Evolutionary conservation across 2,888 invertebrate species (phyloP).

Genomic region (Troilus luridus): DNA sequence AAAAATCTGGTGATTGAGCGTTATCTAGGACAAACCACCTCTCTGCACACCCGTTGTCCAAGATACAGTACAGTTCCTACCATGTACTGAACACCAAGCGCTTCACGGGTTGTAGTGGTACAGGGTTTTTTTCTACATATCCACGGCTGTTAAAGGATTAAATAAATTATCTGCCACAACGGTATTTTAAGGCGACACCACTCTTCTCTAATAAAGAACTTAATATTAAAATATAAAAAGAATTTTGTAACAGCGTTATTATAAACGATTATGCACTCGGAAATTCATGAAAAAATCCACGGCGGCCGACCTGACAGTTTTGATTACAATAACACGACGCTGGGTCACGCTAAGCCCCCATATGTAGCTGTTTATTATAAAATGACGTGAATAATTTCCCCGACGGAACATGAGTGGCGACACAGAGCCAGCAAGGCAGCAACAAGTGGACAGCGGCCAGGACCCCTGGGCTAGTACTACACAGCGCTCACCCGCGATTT

Average conservation of each 20-base stretch:
- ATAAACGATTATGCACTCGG: neutral
- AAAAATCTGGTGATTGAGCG: no score
- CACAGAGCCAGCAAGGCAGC: neutral
- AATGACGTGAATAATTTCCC: slow-evolving; percentile 11
- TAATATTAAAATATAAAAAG: neutral
- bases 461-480: neutral
- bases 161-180: no score
- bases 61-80: no score
- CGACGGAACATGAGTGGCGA: slow-evolving; percentile 23
- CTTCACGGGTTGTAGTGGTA: no score
- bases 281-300: neutral
- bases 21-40: no score
- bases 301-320: neutral
- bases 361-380: slow-evolving; percentile 30
- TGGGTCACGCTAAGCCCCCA: neutral
- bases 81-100: no score
- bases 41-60: no score
- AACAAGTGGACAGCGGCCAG: neutral
- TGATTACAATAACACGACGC: neutral
- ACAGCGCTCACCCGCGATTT: neutral
- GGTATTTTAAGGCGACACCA: no score
- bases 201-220: no score
- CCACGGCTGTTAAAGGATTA: no score
- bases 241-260: neutral
- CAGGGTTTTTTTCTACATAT: no score